Evolutionary conservation across 37 sponge, comb jelly and placozoan genomes (phyloP).

Genomic region (Beroe forskalii): DNA sequence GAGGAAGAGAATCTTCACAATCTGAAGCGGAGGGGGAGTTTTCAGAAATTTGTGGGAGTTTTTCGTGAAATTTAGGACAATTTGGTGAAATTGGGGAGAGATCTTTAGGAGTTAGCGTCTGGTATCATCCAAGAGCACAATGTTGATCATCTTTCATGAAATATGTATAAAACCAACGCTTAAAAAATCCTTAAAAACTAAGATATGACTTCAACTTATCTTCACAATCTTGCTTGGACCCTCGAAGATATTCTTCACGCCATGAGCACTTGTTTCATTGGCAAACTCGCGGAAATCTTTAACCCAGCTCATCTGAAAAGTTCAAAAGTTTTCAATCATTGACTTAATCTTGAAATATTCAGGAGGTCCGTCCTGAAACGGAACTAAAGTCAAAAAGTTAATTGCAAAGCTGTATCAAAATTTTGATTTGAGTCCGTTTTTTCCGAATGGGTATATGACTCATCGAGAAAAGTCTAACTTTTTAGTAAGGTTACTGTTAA

Average conservation of each 20-base stretch:
- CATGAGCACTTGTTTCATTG: conserved; percentile 26
- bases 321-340: too few species aligned
- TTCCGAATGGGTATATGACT: too few species aligned
- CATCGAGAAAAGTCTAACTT: too few species aligned
- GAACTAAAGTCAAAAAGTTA: too few species aligned
- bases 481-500: too few species aligned
- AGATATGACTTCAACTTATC: neutral
- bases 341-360: too few species aligned
- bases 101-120: too few species aligned
- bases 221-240: conserved; percentile 9
- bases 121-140: too few species aligned
- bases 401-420: too few species aligned
- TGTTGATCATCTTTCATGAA: neutral
- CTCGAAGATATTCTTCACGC: conserved; percentile 43
- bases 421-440: too few species aligned
- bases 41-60: neutral
- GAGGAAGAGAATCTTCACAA: conserved; percentile 7
- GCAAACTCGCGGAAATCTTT: conserved; percentile 37
- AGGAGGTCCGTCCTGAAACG: too few species aligned
- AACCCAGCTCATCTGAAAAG: conserved; percentile 50
- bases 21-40: neutral
- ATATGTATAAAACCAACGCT: neutral
- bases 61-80: neutral
- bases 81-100: neutral
- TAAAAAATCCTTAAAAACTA: neutral